Base-by-base conservation (phyloP, 1,140 invertebrate species). In the Gryllus bimaculatus region DNA sequence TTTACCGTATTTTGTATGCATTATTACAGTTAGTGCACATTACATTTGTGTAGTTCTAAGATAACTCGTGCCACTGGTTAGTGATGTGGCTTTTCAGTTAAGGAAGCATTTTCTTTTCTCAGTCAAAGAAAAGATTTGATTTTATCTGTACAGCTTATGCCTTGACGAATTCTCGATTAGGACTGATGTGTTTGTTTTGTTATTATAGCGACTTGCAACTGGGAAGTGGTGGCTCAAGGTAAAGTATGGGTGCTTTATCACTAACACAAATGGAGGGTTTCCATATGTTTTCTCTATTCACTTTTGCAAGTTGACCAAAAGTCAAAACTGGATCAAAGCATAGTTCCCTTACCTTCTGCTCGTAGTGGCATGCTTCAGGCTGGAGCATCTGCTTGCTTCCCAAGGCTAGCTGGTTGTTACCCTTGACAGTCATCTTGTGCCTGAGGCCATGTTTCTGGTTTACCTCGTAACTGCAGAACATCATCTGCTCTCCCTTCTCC, bases 211-310 rank as follows among this genome's bases (percentile, higher is more conserved):
- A 84, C 87, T 89, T 87, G 85, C 87, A 83, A 85, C 86, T 83
- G 88, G 89, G 84, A 90, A 89, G 84, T 88, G 88, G 87, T 88
- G 87, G 86, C 85, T 88, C 79, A 90, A 90, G 89, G 89, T 90
- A 90, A 89, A 83, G 83, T 83, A 84, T 83, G 82, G 81, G 80
- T 81, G 81, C 80, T 81, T 81, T 79, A 76, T 78, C 77, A 81
- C 78, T 80, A 81, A 81, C 77, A 78, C 75, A 75, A 78, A 79
- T 81, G 76, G 77, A 78, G 76, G 76, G 76, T 73, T 79, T 74
- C 75, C 18, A 76, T 77, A 74, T 77, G 48, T 54, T 77, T 75
- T 48, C 47, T 66, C 54, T 66, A 66, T 66, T 66, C 54, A 66
- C 54, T 66, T 66, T 66, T 66, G 54, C 54, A 66, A 66, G 54